Evolutionary conservation across 2,113 vertebrate genomes (phyloP).

Genomic region (Pituophis catenifer): DNA sequence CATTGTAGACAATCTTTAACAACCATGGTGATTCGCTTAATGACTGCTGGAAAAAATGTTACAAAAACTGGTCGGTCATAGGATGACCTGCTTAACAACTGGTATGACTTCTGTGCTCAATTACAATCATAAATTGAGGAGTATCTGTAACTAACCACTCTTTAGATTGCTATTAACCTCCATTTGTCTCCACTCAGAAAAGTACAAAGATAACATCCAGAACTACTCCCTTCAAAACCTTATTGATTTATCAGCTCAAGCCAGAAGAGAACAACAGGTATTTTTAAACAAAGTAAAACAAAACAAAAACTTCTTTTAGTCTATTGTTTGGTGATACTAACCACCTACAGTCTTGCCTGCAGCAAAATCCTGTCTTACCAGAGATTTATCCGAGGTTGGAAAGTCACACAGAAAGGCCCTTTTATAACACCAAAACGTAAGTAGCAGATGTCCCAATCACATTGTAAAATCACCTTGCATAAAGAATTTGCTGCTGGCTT

Average conservation of each 20-base stretch:
- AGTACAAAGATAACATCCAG: background rate
- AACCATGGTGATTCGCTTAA: background rate
- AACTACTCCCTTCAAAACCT: background rate
- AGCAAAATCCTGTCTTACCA: background rate
- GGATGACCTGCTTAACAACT: background rate
- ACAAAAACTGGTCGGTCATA: background rate
- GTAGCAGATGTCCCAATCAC: background rate
- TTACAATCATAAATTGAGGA: background rate
- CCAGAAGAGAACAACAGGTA: conserved; percentile 9
- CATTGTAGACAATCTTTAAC: background rate
- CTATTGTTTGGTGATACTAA: background rate
- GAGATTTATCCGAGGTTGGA: background rate
- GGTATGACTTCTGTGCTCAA: background rate
- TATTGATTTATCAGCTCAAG: conserved; percentile 13
- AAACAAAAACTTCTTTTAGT: background rate
- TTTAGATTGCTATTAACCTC: background rate
- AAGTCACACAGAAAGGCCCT: background rate
- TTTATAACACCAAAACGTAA: background rate
- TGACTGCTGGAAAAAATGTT: background rate
- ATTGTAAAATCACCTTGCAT: no score
- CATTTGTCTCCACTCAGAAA: conserved; percentile 2
- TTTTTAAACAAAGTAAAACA: background rate
- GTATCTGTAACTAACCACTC: background rate
- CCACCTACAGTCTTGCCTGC: background rate
- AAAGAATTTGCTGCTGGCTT: background rate